A percentile compares a stretch with the other conserved stretches of the same genome.
These are phyloP conservation scores for Glyphotaelius pellucidus DNA, from an alignment of 2,888 invertebrate genomes.

Conservation along the genomic window DNA sequence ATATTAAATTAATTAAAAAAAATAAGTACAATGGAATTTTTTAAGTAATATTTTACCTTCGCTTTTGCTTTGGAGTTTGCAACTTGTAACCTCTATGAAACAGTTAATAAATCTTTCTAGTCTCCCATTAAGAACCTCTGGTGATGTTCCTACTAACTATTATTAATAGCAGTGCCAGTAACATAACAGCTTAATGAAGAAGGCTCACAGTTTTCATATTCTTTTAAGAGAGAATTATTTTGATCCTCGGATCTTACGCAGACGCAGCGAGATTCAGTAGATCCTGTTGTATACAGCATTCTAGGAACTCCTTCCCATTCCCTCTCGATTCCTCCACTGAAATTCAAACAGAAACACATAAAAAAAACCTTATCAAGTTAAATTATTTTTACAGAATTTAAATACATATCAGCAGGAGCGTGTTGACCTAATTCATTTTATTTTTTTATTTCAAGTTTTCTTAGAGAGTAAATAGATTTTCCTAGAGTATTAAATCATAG, in stretches of 20 bases:
- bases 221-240: conserved; percentile 65
- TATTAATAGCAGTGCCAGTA: background rate
- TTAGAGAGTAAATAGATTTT: background rate
- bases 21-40: background rate
- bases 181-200: conserved; percentile 76
- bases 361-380: conserved; percentile 28
- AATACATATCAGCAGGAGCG: too few relatives aligned
- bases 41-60: background rate
- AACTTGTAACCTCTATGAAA: background rate
- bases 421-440: background rate
- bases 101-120: background rate
- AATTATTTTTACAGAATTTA: background rate
- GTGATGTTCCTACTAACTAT: background rate
- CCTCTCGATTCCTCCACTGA: conserved; percentile 92
- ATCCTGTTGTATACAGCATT: conserved; percentile 84
- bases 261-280: conserved; percentile 86
- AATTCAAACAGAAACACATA: conserved; percentile 68
- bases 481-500: background rate
- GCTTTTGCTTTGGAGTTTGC: background rate
- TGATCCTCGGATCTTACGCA: conserved; percentile 81
- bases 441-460: conserved; percentile 5
- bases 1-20: background rate
- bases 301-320: conserved; percentile 95
- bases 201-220: conserved; percentile 81
- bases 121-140: background rate